Conservation (phyloP, 2,113 vertebrate species). For the Istiophorus platypterus region DNA sequence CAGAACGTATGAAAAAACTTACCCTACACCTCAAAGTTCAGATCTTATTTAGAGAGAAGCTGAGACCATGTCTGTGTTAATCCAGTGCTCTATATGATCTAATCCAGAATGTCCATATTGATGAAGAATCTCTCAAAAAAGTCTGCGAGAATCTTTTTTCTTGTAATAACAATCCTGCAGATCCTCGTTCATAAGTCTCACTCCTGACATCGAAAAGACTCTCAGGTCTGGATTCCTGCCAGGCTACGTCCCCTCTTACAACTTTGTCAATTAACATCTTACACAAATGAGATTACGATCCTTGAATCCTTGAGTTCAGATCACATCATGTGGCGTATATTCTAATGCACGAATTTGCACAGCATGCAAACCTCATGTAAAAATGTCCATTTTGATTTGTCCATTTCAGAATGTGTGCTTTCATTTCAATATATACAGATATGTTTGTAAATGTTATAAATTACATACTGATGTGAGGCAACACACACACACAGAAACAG, state of each 20-base stretch:
- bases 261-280: conserved; percentile 5
- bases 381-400: conserved; percentile 23
- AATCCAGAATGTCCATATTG: not conserved
- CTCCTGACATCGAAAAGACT: not conserved
- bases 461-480: not conserved
- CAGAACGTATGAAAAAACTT: conserved; percentile 12
- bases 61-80: not conserved
- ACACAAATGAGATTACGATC: conserved; percentile 71
- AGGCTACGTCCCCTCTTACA: not conserved
- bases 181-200: not conserved
- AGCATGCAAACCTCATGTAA: conserved; percentile 76
- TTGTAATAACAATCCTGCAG: not conserved
- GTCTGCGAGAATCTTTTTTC: not conserved
- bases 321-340: not conserved
- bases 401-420: no score
- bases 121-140: not conserved
- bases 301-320: not conserved
- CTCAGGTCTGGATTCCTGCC: not conserved
- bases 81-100: not conserved
- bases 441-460: no score
- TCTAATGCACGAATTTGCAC: conserved; percentile 43
- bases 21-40: conserved; percentile 39
- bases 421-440: no score
- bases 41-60: conserved; percentile 7
- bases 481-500: not conserved